These are phyloP conservation scores for Byasa hedistus DNA, from an alignment of 2,888 invertebrate genomes.

Conservation along the genomic window DNA sequence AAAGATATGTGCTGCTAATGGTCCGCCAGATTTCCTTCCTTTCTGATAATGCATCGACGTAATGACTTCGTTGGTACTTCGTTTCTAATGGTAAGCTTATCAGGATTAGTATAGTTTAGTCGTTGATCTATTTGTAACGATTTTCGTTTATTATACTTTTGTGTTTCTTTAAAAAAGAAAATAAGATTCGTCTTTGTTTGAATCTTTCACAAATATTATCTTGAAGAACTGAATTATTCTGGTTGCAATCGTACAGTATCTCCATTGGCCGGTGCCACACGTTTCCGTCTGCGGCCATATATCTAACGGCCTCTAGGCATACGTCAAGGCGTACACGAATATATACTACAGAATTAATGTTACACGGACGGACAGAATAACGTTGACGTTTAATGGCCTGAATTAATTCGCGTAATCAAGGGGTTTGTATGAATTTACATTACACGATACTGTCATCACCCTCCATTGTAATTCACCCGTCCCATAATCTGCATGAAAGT, in stretches of 20 bases:
- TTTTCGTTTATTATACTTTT: neutral
- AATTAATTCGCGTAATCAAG: constrained; percentile 18
- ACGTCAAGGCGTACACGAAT: constrained; percentile 19
- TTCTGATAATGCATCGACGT: neutral
- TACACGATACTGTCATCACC: neutral
- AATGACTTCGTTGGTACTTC: neutral
- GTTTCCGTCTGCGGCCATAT: constrained; percentile 10
- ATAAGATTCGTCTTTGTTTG: too few relatives aligned
- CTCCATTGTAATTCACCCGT: neutral
- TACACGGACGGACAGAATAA: constrained; percentile 5
- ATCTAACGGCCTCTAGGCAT: constrained; percentile 4
- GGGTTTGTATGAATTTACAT: constrained; percentile 9
- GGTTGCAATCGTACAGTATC: neutral
- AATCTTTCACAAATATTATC: too few relatives aligned
- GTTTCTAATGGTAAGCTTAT: neutral
- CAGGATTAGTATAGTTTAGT: neutral
- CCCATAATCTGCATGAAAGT: neutral
- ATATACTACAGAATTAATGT: constrained; percentile 22
- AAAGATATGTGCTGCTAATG: constrained; percentile 6
- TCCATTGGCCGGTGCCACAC: constrained; percentile 5
- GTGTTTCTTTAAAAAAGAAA: neutral
- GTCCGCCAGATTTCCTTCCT: constrained; percentile 5
- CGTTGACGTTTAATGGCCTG: neutral
- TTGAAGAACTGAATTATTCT: too few relatives aligned
- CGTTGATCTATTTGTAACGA: neutral